Evolutionary conservation across 2,888 invertebrate species (phyloP), one percentile per base, ranked within the genome.

Genomic region (Empis livida): DNA sequence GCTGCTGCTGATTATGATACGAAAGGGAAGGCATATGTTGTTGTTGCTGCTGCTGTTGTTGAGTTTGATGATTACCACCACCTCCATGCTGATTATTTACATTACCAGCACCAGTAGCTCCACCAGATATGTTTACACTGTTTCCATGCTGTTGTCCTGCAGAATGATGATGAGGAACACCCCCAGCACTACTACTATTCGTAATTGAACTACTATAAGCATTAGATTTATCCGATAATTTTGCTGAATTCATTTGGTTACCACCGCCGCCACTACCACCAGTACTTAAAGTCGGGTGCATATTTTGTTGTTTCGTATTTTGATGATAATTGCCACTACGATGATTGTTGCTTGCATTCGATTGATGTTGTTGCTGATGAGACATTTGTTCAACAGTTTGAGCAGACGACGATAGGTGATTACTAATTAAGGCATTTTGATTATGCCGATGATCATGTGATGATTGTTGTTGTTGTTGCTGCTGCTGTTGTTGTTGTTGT

Each of bases 391-490:
- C 23, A 27, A 27, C 9, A 27, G 9, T 9, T 27, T 27, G 23
- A 27, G 9, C 23, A 27, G 23, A 27, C 9, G 23, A 27, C 9
- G 23, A 27, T 27, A 27, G 5, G 9, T 27, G 23, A 27, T 27
- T 27, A 27, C 9, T 27, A 9, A 5, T 9, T 9, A 27, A 27
- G 9, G 23, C 5, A 6, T 4, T 27, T 27, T 27, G 23, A 27
- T 27, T 27, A 27, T 27, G 5, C 23, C 23, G 23, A 27, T 27
- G 23, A 27, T 27, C 23, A 27, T 27, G 23, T 27, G 49, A 42
- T 48, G 58, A 60, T 45, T 61, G 64, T 47, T 62, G 63, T 44
- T 54, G 47, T 37, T 56, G 57, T 46, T 45, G 51, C 42, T 48
- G 49, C 43, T 50, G 56, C 45, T 55, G 48, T 48, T 58, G 60